Percentiles rank a stretch among this genome's conserved stretches.
These are phyloP conservation scores for Orussus abietinus DNA, from an alignment of 1,140 invertebrate genomes.

Conservation along the genomic window DNA sequence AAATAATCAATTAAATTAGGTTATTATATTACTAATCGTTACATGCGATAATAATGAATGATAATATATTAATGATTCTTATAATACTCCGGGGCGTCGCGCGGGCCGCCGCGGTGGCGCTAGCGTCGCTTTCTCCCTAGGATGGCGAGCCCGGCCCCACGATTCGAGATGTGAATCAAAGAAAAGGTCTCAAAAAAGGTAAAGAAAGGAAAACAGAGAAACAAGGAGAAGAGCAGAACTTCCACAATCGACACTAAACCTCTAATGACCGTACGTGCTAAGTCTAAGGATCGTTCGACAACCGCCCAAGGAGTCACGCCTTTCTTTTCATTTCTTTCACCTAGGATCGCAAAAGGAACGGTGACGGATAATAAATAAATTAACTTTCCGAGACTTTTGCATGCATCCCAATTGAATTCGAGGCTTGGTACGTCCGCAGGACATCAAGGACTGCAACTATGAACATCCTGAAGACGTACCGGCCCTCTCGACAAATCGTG, in stretches of 20 bases:
- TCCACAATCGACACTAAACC: slow-evolving; percentile 9
- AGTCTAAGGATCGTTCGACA: slow-evolving; percentile 24
- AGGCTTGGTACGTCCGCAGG: too few relatives aligned
- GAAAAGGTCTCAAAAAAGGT: neutral
- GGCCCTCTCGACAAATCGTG: too few relatives aligned
- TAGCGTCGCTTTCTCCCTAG: neutral
- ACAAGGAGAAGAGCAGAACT: too few relatives aligned
- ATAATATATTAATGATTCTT: slow-evolving; percentile 57
- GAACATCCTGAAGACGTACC: too few relatives aligned
- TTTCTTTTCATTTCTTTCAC: too few relatives aligned
- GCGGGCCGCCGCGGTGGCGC: slow-evolving; percentile 20
- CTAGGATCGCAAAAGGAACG: too few relatives aligned
- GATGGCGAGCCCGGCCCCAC: neutral
- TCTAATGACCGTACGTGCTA: slow-evolving; percentile 26
- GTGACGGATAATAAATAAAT: too few relatives aligned
- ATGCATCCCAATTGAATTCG: too few relatives aligned
- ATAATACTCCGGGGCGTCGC: slow-evolving; percentile 47
- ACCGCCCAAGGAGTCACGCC: too few relatives aligned
- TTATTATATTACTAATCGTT: slow-evolving; percentile 53
- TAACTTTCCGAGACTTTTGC: too few relatives aligned
- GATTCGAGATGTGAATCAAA: neutral
- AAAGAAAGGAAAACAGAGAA: too few relatives aligned
- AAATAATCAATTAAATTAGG: slow-evolving; percentile 57
- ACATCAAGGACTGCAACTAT: too few relatives aligned
- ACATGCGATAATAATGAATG: slow-evolving; percentile 52